Base-by-base conservation (phyloP, 2,888 invertebrate genomes). In the Parthenolecanium corni region DNA sequence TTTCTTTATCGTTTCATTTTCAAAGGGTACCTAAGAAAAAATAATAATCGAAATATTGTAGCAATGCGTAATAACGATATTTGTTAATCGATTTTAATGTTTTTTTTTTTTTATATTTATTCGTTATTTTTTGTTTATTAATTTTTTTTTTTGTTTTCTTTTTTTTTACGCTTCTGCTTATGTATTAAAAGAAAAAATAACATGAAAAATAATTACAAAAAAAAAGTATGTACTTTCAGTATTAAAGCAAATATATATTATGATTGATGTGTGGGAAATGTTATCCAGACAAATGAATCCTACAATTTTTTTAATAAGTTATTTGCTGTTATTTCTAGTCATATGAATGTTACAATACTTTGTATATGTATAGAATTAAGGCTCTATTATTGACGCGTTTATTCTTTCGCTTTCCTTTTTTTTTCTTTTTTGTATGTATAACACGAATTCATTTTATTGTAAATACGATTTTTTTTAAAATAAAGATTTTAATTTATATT, bases 301-400 rank as follows among this genome's bases (percentile, higher is more conserved):
- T 42, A 42, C 44, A 42, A 42, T 42, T 31, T 42, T 18, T n/a
- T n/a, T n/a, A n/a, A 42, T 42, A 18, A 14, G 14, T 42, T 42
- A 52, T 52, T 52, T 52, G 52, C 52, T 52, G 21, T 24, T 25
- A 52, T 52, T 24, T 52, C 52, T 52, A 52, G 52, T 52, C 52
- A 52, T 24, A 25, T 25, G 23, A 52, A 24, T 52, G n/a, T 16
- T 42, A 42, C 18, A 18, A 18, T 42, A 42, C 44, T 18, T 31
- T 42, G 44, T 42, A 42, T 18, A 42, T 42, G 44, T 42, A 14
- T 42, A 42, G 4, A 14, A 16, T 42, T 42, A 16, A 42, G n/a
- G 44, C 44, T 42, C 9, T 42, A 14, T 42, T 42, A 42, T 42
- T 14, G 4, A 42, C 44, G 14, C 44, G n/a, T 42, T 18, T 14